Evolutionary conservation across 2,888 invertebrate species (phyloP).

Genomic region (Balanococcus diminutus): DNA sequence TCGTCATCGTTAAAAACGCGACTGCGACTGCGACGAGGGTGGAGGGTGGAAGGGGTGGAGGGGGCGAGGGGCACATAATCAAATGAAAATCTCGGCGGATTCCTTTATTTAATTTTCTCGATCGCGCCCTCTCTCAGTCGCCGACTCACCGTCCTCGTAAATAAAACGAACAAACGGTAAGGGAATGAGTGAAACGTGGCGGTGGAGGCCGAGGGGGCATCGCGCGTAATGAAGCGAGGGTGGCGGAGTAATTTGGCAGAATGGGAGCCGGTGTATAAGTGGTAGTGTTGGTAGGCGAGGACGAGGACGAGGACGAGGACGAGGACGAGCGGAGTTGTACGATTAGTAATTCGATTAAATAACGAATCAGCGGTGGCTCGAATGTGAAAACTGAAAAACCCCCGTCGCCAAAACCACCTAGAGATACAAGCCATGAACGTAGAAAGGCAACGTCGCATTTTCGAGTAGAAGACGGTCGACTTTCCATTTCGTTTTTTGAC

Average conservation of each 20-base stretch:
- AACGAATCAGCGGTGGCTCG: constrained; percentile 51
- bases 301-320: too few relatives aligned
- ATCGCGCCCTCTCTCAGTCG: constrained; percentile 45
- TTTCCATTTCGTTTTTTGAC: too few relatives aligned
- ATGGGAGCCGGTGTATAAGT: background rate
- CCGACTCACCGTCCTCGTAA: constrained; percentile 6
- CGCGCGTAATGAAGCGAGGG: constrained; percentile 30
- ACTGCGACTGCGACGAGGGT: background rate
- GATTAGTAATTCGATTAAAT: constrained; percentile 53
- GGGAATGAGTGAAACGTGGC: background rate
- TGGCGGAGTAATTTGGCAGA: constrained; percentile 45
- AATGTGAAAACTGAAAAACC: constrained; percentile 51
- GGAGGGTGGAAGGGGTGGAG: background rate
- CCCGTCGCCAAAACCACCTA: too few relatives aligned
- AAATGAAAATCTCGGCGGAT: constrained; percentile 54
- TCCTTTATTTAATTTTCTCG: constrained; percentile 53
- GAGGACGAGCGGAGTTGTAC: constrained; percentile 13
- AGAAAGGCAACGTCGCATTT: too few relatives aligned
- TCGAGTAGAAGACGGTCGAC: too few relatives aligned
- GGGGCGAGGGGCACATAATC: constrained; percentile 23
- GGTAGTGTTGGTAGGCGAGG: background rate
- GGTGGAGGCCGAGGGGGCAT: background rate
- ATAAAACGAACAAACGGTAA: constrained; percentile 35
- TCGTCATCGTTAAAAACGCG: constrained; percentile 22
- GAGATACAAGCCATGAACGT: too few relatives aligned